Conservation (phyloP, 2,888 invertebrate species). For the Endomychus coccineus region DNA sequence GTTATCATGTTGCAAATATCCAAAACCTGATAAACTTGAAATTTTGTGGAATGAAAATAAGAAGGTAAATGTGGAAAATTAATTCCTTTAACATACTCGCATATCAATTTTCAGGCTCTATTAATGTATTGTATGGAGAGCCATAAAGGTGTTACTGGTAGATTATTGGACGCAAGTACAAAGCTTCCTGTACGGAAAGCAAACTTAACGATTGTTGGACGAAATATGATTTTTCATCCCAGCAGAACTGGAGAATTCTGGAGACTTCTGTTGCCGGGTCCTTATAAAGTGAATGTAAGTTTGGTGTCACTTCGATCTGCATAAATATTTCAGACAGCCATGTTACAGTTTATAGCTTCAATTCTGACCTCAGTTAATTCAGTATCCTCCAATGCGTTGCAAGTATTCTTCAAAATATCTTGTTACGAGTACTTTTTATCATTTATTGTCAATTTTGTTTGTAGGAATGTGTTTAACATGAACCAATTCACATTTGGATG, state of each 20-base stretch:
- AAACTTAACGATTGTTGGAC: conserved; percentile 46
- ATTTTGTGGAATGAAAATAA: conserved; percentile 54
- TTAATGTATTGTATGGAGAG: conserved; percentile 50
- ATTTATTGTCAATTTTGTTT: no score
- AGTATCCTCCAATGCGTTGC: background rate
- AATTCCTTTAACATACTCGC: background rate
- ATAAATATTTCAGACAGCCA: background rate
- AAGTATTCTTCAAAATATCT: no score
- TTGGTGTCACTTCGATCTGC: no score
- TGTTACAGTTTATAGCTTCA: background rate
- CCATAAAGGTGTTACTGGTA: conserved; percentile 54
- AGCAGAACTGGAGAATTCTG: conserved; percentile 57
- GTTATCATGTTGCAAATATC: conserved; percentile 62
- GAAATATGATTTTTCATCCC: conserved; percentile 51
- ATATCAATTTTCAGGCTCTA: conserved; percentile 42
- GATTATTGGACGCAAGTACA: conserved; percentile 45
- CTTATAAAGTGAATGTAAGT: conserved; percentile 49
- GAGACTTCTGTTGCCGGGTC: conserved; percentile 56
- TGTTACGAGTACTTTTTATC: no score
- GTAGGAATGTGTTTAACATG: no score
- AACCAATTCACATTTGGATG: no score
- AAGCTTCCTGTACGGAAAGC: conserved; percentile 46
- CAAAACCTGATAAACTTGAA: conserved; percentile 44
- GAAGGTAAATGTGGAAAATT: conserved; percentile 36
- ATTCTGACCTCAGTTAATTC: no score